phyloP scores from a whole-genome alignment of 2,888 invertebrate genomes.

The Drosophila ustulata region DNA sequence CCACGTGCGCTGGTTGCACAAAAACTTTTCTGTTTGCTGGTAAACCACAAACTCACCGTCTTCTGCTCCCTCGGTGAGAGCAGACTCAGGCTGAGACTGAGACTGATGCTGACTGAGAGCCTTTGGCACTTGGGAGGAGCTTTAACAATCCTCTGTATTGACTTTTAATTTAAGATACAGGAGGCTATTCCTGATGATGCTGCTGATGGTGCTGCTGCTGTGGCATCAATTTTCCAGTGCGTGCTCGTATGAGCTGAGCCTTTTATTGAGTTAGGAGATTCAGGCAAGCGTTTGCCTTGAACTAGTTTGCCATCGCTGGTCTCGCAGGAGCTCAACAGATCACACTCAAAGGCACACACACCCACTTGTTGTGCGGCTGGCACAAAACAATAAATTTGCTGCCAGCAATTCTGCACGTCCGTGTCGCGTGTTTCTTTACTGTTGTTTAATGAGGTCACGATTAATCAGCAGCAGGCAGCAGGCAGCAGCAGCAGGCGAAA shows the following conservation, averaged over 20 bases:
- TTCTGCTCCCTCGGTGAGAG: background rate
- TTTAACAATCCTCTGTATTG: constrained; percentile 53
- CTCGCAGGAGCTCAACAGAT: constrained; percentile 41
- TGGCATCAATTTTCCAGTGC: constrained; percentile 54
- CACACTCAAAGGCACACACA: background rate
- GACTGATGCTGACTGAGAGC: background rate
- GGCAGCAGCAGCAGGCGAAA: background rate
- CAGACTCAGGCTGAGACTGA: background rate
- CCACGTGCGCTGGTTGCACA: constrained; percentile 50
- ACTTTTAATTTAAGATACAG: constrained; percentile 62
- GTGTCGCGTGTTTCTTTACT: constrained; percentile 45
- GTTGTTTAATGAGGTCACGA: constrained; percentile 76
- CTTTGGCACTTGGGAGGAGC: constrained; percentile 9
- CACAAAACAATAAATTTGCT: constrained; percentile 62
- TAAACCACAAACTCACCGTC: constrained; percentile 24
- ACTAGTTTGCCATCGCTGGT: constrained; percentile 56
- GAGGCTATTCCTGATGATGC: background rate
- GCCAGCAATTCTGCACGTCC: constrained; percentile 67
- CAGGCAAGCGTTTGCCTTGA: constrained; percentile 50
- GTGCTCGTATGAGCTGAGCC: constrained; percentile 37
- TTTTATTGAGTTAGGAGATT: constrained; percentile 63
- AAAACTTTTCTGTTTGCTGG: constrained; percentile 48
- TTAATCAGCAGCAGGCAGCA: constrained; percentile 56
- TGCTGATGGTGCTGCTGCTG: constrained; percentile 6
- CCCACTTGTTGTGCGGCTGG: constrained; percentile 30